A percentile compares a stretch with the other conserved stretches of the same genome.
These are phyloP conservation scores for Anthoptus insignis DNA, from an alignment of 2,888 invertebrate species.

Conservation along the genomic window DNA sequence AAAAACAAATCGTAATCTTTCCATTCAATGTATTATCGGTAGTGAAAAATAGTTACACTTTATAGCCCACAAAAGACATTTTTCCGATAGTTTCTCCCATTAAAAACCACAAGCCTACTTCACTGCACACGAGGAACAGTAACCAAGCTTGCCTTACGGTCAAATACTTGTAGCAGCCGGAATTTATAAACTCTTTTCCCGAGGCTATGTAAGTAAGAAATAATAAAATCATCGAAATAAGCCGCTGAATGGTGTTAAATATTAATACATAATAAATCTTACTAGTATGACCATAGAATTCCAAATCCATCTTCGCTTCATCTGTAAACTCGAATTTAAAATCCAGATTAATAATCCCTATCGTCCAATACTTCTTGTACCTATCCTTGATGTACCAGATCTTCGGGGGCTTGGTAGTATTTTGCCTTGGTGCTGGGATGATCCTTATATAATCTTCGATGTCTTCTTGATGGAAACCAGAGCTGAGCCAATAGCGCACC, in stretches of 20 bases:
- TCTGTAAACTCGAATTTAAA: conserved; percentile 46
- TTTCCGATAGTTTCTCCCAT: conserved; percentile 78
- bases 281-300: conserved; percentile 38
- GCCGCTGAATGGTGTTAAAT: too few relatives aligned
- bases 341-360: conserved; percentile 27
- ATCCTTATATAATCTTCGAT: conserved; percentile 30
- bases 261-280: background rate
- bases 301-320: conserved; percentile 38
- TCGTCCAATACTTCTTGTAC: conserved; percentile 29
- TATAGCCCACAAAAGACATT: conserved; percentile 72
- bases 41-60: conserved; percentile 55
- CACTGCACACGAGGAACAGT: conserved; percentile 64
- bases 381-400: conserved; percentile 36
- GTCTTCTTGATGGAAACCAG: conserved; percentile 41
- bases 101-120: conserved; percentile 73
- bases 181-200: conserved; percentile 60
- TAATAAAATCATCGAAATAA: too few relatives aligned
- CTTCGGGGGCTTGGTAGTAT: conserved; percentile 31
- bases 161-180: conserved; percentile 59
- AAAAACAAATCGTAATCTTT: background rate
- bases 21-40: background rate
- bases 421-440: conserved; percentile 28
- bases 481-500: conserved; percentile 39
- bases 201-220: conserved; percentile 60
- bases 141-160: conserved; percentile 75